Conservation (phyloP, 2,888 invertebrate genomes). For the Anagyrus pseudococci region DNA sequence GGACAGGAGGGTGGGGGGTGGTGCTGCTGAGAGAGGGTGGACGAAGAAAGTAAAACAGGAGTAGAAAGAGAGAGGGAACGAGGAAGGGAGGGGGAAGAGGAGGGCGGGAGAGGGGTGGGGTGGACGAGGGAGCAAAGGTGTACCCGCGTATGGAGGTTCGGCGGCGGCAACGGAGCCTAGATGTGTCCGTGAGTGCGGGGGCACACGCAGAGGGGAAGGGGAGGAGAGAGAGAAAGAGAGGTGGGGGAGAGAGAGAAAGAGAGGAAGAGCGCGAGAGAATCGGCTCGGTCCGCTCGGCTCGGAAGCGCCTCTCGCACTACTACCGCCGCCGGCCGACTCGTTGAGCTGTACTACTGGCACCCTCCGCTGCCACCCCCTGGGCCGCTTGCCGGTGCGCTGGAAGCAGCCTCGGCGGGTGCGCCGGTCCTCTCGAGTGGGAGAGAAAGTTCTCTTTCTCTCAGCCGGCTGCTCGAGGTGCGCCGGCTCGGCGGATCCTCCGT, state of each 20-base stretch:
- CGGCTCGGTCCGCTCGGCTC: constrained; percentile 42
- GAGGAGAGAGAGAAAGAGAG: neutral
- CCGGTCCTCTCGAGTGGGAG: neutral
- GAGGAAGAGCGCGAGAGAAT: neutral
- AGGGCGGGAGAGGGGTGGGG: constrained; percentile 5
- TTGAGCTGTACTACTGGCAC: neutral
- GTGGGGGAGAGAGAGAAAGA: neutral
- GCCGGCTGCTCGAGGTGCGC: neutral
- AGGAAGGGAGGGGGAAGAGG: neutral
- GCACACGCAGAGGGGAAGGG: neutral
- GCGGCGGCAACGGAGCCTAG: constrained; percentile 1
- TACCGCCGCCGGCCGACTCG: constrained; percentile 8
- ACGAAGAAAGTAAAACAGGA: no score
- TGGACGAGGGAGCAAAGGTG: neutral
- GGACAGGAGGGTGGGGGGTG: no score
- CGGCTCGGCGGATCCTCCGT: neutral
- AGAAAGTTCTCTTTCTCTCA: neutral
- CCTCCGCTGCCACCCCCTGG: neutral
- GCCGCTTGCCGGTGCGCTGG: neutral
- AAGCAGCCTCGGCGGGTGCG: neutral
- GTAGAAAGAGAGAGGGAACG: neutral
- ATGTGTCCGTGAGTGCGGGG: neutral
- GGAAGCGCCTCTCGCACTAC: constrained; percentile 52
- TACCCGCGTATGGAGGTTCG: neutral
- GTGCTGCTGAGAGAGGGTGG: no score